phyloP scores from a whole-genome alignment of 2,888 invertebrate genomes.

The Troilus luridus region DNA sequence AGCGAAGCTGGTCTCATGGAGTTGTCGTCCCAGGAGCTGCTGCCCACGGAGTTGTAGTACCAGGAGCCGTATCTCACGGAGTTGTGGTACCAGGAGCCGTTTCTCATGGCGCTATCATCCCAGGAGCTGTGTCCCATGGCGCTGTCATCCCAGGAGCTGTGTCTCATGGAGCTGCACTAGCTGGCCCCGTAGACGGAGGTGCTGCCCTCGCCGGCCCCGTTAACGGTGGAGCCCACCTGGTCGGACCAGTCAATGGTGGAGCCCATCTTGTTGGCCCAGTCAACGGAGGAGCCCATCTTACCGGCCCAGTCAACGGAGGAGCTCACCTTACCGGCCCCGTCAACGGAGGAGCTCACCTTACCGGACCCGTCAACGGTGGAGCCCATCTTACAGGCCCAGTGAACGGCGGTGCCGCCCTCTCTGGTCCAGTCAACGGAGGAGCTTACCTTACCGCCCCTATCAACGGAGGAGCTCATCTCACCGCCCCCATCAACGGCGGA shows the following conservation, averaged over 20 bases:
- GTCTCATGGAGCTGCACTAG: neutral
- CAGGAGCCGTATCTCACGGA: conserved; percentile 1
- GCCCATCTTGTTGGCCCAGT: neutral
- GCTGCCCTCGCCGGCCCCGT: neutral
- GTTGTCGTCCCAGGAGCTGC: neutral
- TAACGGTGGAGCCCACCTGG: neutral
- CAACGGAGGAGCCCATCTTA: neutral
- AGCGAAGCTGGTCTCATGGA: conserved; percentile 15
- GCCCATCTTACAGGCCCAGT: neutral
- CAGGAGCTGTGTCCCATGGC: neutral
- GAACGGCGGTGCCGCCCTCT: neutral
- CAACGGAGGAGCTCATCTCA: neutral
- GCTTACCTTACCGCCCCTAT: neutral
- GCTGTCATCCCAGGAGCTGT: neutral
- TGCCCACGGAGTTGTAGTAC: neutral
- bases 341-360: neutral
- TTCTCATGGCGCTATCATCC: neutral
- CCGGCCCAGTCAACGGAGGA: neutral
- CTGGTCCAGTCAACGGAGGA: neutral
- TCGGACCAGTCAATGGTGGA: neutral
- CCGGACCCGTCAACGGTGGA: neutral
- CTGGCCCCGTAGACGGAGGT: neutral
- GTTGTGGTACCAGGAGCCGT: neutral
- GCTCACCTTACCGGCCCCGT: neutral
- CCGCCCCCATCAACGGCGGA: neutral